Conservation (phyloP, 2,888 invertebrate genomes). For the Hirtodrosophila histrioides region DNA sequence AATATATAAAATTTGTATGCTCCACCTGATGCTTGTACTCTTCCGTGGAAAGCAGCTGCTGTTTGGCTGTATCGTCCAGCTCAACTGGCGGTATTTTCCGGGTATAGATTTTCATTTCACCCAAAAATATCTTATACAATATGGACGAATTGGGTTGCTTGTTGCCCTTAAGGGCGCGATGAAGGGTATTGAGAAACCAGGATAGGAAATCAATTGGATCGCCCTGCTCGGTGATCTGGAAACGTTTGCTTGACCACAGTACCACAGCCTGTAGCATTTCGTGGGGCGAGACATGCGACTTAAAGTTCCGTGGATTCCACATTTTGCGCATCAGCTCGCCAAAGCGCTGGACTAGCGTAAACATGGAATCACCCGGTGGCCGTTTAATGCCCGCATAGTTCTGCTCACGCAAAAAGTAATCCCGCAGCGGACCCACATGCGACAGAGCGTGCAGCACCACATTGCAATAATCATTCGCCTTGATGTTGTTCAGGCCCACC, state of each 20-base stretch:
- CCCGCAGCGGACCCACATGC: constrained; percentile 96
- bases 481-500: constrained; percentile 98
- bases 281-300: constrained; percentile 99
- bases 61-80: constrained; percentile 94
- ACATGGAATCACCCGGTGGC: constrained; percentile 97
- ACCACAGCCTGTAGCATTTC: constrained; percentile 99
- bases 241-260: constrained; percentile 97
- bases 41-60: constrained; percentile 90
- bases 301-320: constrained; percentile 99
- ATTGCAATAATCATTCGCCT: constrained; percentile 99
- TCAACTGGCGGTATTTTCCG: constrained; percentile 97
- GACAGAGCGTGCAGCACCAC: constrained; percentile 97
- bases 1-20: constrained; percentile 96
- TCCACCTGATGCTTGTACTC: constrained; percentile 95
- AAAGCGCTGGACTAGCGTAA: constrained; percentile 94
- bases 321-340: constrained; percentile 98
- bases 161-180: constrained; percentile 96
- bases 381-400: constrained; percentile 95
- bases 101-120: constrained; percentile 94
- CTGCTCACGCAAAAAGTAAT: constrained; percentile 97
- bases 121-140: constrained; percentile 97
- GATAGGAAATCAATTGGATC: constrained; percentile 99
- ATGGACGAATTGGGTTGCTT: constrained; percentile 95
- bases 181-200: constrained; percentile 98
- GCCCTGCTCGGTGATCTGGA: constrained; percentile 99